Base-by-base conservation (phyloP, 2,888 invertebrate species). In the Drosophila nr. fundita region DNA sequence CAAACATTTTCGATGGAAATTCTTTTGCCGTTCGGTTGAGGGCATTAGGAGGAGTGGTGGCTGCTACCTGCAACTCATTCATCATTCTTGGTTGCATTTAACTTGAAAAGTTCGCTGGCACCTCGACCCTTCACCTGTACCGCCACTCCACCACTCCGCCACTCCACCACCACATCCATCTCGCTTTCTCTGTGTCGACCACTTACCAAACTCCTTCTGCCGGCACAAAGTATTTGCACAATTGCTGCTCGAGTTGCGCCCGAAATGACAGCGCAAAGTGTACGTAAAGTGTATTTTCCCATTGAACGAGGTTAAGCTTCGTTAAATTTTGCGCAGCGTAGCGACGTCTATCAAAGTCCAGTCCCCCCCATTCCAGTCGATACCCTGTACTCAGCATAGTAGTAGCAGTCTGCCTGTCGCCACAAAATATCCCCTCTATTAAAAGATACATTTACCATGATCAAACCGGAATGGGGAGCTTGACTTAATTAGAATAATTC, bases 291-390 rank as follows among this genome's bases (percentile, higher is more conserved):
- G 90, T 89, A 83, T 89, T 90, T 80, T 86, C 75, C 67, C 87
- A 86, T 88, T 90, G 89, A 87, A 88, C 90, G 89, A 90, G 83
- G 86, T 89, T 89, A 88, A 86, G 91, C 91, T 90, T 89, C 88
- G 89, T 85, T 89, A 90, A 90, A 86, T 89, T 89, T 82, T 79
- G 73, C 73, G 60, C 80, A 78, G 89, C 73, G 63, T 76, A 64
- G 72, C 69, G 66, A 6, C 45, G 38, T 36, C 30, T 15, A 11
- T 18, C 34, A 29, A 52, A n/a, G 24, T 29, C 49, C 40, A 52
- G 36, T 8, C n/a, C 24, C 32, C 36, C 32, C 36, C 49, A 18
- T 18, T 18, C 3, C 49, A 18, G 6, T 38, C 1, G 0, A 61
- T 61, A 52, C 52, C 52, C 24, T 55, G 45, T 57, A 30, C 6